Conservation (phyloP, 2,113 vertebrate genomes). For the Trochalopteron elliotii region DNA sequence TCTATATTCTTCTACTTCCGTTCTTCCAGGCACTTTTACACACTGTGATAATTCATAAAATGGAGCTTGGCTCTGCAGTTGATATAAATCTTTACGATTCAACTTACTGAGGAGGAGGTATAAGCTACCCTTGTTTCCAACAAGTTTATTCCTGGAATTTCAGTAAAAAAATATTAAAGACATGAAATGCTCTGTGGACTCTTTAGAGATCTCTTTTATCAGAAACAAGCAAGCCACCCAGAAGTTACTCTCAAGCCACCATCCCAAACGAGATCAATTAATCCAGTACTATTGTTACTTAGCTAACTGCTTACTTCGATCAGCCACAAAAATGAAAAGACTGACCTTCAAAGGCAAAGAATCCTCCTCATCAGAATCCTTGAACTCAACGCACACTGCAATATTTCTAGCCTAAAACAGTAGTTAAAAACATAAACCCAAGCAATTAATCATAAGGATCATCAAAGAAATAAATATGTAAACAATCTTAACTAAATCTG, state of each 20-base stretch:
- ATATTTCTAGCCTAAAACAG: slow-evolving; percentile 91
- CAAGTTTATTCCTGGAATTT: background rate
- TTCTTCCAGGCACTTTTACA: background rate
- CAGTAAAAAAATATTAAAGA: background rate
- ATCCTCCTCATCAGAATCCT: slow-evolving; percentile 95
- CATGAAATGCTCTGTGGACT: background rate
- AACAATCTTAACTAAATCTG: background rate
- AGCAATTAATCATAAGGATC: background rate
- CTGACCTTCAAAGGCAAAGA: slow-evolving; percentile 89
- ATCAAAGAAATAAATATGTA: background rate
- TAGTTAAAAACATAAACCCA: background rate
- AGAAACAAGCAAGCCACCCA: background rate
- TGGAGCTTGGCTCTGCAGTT: background rate
- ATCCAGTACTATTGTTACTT: background rate
- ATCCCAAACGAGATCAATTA: background rate
- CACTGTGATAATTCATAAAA: background rate
- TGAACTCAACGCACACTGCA: slow-evolving; percentile 95
- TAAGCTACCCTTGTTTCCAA: background rate
- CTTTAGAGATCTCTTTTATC: background rate
- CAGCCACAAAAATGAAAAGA: background rate
- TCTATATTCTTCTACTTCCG: background rate
- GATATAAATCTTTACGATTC: background rate
- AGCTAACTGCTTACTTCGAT: background rate
- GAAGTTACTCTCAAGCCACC: background rate
- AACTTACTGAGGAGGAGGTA: background rate